Conservation (phyloP, 2,113 vertebrate species). For the Onychorhynchus coronatus region DNA sequence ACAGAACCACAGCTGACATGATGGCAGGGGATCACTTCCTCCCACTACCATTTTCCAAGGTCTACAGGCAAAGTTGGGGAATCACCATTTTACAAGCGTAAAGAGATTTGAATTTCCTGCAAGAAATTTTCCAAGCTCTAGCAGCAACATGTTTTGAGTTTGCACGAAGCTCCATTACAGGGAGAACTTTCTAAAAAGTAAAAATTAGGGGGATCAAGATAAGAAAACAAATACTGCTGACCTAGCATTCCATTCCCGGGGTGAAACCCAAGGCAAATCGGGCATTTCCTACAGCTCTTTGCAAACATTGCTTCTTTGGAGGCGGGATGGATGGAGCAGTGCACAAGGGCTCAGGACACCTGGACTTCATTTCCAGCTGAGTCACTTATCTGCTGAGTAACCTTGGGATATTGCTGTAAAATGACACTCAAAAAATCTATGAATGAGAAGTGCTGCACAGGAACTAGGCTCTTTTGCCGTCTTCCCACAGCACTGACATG, state of each 20-base stretch:
- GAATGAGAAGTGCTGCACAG: neutral
- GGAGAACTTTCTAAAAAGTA: neutral
- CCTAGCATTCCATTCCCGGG: neutral
- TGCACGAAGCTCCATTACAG: neutral
- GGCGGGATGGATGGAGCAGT: neutral
- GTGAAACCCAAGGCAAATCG: neutral
- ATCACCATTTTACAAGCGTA: neutral
- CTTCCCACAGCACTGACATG: slow-evolving; percentile 11
- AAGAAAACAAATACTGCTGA: slow-evolving; percentile 45
- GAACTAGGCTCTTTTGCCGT: neutral
- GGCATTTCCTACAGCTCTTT: neutral
- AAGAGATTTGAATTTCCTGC: neutral
- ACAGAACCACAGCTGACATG: neutral
- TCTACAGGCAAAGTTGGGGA: neutral
- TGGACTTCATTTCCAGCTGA: slow-evolving; percentile 15
- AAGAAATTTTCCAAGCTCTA: neutral
- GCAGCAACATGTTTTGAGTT: neutral
- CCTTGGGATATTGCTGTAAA: neutral
- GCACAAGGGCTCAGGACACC: neutral
- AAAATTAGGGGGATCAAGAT: slow-evolving; percentile 31
- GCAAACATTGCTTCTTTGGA: neutral
- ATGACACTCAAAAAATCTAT: neutral
- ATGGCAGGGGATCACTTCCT: neutral
- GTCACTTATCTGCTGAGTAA: slow-evolving; percentile 2
- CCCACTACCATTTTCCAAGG: neutral